phyloP scores from a whole-genome alignment of 2,113 vertebrate species.

The Brachyhypopomus gauderio region DNA sequence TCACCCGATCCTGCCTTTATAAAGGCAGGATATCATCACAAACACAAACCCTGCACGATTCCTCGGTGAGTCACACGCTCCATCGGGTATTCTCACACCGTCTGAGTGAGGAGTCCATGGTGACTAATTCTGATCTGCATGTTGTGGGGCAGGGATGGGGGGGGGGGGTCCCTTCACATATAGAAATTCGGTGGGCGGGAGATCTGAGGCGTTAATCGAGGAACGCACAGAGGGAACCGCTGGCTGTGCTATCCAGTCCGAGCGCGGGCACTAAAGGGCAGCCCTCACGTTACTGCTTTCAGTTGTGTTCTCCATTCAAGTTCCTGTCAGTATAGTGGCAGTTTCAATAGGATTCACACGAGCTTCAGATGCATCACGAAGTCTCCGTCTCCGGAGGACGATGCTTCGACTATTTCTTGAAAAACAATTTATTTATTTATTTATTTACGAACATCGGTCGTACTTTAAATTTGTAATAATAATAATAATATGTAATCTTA shows the following conservation, averaged over 20 bases:
- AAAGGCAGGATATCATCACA: slow-evolving; percentile 18
- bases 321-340: no score
- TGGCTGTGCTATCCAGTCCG: neutral
- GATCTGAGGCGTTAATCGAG: slow-evolving; percentile 27
- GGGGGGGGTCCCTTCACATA: slow-evolving; percentile 24
- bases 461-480: no score
- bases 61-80: slow-evolving; percentile 44
- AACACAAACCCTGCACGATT: slow-evolving; percentile 31
- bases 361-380: no score
- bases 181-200: slow-evolving; percentile 41
- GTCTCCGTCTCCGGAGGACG: no score
- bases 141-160: neutral
- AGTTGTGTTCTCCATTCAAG: no score
- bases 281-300: neutral
- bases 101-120: slow-evolving; percentile 52
- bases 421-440: no score
- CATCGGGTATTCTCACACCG: slow-evolving; percentile 56
- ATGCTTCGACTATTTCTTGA: no score
- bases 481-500: no score
- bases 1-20: slow-evolving; percentile 20
- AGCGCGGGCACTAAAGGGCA: neutral
- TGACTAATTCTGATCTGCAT: slow-evolving; percentile 59
- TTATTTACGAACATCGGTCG: no score
- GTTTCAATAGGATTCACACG: no score
- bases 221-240: neutral